Base-by-base conservation (phyloP, 2,113 vertebrate species). In the Gobiocypris rarus region DNA sequence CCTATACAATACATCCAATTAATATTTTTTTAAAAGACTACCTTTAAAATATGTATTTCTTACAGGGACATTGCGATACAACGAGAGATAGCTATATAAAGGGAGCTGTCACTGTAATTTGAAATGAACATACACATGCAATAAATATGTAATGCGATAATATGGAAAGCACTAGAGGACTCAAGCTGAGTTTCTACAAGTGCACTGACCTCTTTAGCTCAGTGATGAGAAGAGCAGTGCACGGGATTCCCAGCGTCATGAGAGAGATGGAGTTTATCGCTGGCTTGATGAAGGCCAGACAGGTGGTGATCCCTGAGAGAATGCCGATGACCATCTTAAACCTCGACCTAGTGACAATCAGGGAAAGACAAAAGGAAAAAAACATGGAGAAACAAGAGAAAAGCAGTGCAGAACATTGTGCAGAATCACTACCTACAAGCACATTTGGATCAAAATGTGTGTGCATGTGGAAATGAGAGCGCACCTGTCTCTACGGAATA, bases 221-320 rank as follows among this genome's bases (percentile, higher is more conserved):
- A 0, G 96, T 96, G 19, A 99, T 91, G 17, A 99, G 97, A 82
- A 99, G 92, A 0, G 79, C 95, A 0, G 95, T 97, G 86, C 98
- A 99, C 14, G 98, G 98, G 89, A 99, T 93, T 14, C 98, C 97
- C 79, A 99, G 90, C 0, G 94, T 96, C 98, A 99, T 99, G 48
- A 99, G 92, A 0, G 97, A 98, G 91, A 99, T 94, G 28, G 95
- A 98, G 92, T 99, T 99, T 90, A 99, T 95, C 28, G 97, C 95
- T 0, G 98, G 98, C 78, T 99, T 99, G 63, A 99, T 95, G 81
- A 99, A 99, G 0, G 97, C 97, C 41, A 99, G 92, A 22, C 95
- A 95, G 0, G 98, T 98, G 43, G 96, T 96, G 85, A 99, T 93
- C 26, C 96, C 97, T 45, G 98, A 99, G 73, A 99, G 91, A 81